These are phyloP conservation scores for Eristalinus aeneus DNA, from an alignment of 2,888 invertebrate genomes.

Conservation along the genomic window DNA sequence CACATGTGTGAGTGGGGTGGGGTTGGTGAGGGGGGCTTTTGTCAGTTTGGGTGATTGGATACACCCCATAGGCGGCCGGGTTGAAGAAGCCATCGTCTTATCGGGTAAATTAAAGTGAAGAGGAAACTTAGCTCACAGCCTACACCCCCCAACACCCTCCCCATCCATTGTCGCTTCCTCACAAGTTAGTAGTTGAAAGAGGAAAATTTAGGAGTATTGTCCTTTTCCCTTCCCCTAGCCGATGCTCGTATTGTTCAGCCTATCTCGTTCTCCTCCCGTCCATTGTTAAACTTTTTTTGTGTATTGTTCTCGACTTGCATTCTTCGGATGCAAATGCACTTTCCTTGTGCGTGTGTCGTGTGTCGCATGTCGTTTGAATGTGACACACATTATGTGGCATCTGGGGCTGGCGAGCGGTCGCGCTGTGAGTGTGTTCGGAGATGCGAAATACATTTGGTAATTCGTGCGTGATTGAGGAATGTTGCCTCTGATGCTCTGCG, in stretches of 20 bases:
- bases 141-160: background rate
- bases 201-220: background rate
- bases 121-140: conserved; percentile 16
- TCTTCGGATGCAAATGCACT: conserved; percentile 54
- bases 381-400: conserved; percentile 42
- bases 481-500: background rate
- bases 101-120: conserved; percentile 62
- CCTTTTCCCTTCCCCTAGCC: background rate
- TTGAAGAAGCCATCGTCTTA: conserved; percentile 65
- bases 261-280: background rate
- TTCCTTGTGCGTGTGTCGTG: conserved; percentile 40
- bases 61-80: conserved; percentile 45
- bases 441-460: conserved; percentile 8
- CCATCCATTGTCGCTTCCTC: background rate
- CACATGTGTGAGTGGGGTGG: conserved; percentile 15
- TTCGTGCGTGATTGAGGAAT: conserved; percentile 33
- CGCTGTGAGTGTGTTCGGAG: background rate
- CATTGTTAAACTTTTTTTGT: conserved; percentile 26
- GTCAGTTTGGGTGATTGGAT: conserved; percentile 60
- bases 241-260: background rate
- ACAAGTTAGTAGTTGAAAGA: background rate
- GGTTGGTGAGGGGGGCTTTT: conserved; percentile 30
- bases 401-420: background rate
- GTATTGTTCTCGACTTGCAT: conserved; percentile 45
- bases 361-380: conserved; percentile 52